These are phyloP conservation scores for Varroa destructor DNA, from an alignment of 1,140 invertebrate genomes.

Conservation along the genomic window DNA sequence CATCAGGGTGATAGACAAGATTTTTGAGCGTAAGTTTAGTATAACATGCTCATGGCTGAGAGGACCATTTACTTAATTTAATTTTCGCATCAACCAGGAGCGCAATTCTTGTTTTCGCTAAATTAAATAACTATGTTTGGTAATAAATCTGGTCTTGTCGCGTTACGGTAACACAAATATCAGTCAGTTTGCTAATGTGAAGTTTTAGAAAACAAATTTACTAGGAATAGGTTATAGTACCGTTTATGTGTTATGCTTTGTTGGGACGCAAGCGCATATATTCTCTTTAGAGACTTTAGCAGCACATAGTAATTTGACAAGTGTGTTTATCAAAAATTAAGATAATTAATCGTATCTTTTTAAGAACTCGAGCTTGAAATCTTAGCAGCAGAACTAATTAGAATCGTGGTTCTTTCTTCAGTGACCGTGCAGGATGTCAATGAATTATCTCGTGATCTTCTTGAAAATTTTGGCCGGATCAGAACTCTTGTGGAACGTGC, in stretches of 20 bases:
- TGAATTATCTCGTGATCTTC: not conserved
- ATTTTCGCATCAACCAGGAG: not conserved
- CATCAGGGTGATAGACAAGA: not conserved
- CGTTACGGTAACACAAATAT: too few species aligned
- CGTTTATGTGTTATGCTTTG: too few species aligned
- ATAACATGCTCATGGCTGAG: not conserved
- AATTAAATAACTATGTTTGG: not conserved
- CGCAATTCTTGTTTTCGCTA: not conserved
- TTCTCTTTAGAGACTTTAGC: too few species aligned
- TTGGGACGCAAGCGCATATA: too few species aligned
- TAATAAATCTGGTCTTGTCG: not conserved
- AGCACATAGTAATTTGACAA: too few species aligned
- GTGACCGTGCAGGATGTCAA: conserved; percentile 4
- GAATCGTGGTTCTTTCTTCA: not conserved
- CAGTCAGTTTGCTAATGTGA: too few species aligned
- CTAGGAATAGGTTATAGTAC: too few species aligned
- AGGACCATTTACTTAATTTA: not conserved
- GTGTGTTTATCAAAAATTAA: too few species aligned
- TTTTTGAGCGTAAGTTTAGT: not conserved
- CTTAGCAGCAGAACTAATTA: too few species aligned
- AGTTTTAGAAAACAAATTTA: too few species aligned
- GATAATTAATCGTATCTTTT: too few species aligned
- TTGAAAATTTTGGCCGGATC: not conserved
- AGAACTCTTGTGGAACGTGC: not conserved
- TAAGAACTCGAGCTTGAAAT: too few species aligned